These are phyloP conservation scores for Sitobion miscanthi DNA, from an alignment of 1,140 invertebrate genomes.

Conservation along the genomic window DNA sequence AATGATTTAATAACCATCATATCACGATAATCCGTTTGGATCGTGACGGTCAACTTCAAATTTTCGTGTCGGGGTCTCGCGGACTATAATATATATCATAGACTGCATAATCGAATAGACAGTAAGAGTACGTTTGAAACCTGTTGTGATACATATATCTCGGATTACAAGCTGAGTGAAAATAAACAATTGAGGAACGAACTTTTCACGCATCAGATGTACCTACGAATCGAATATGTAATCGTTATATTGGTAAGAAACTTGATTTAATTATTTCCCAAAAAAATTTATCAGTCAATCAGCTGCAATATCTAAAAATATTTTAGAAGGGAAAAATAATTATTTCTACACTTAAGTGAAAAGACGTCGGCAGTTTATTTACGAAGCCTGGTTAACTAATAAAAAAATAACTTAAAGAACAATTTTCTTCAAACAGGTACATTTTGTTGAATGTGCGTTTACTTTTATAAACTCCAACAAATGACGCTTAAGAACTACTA, in stretches of 20 bases:
- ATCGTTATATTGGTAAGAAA: background rate
- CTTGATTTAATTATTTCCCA: slow-evolving; percentile 17
- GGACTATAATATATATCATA: background rate
- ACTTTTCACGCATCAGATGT: slow-evolving; percentile 1
- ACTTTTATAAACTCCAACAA: too few species aligned
- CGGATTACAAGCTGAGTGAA: background rate
- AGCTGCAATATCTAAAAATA: background rate
- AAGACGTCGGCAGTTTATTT: background rate
- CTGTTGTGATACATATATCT: background rate
- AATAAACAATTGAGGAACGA: background rate
- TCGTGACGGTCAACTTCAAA: background rate
- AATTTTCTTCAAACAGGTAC: too few species aligned
- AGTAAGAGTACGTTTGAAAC: background rate
- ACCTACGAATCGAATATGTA: background rate
- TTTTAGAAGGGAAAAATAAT: background rate
- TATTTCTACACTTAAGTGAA: background rate
- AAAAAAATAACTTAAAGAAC: background rate
- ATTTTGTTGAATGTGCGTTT: too few species aligned
- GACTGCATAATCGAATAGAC: background rate
- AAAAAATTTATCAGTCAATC: background rate
- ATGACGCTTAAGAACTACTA: too few species aligned
- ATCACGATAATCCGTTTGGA: background rate
- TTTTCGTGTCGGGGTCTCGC: background rate
- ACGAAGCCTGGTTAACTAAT: background rate
- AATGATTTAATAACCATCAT: background rate